Base-by-base conservation (phyloP, 2,113 vertebrate species). In the Aegotheles bennettii region DNA sequence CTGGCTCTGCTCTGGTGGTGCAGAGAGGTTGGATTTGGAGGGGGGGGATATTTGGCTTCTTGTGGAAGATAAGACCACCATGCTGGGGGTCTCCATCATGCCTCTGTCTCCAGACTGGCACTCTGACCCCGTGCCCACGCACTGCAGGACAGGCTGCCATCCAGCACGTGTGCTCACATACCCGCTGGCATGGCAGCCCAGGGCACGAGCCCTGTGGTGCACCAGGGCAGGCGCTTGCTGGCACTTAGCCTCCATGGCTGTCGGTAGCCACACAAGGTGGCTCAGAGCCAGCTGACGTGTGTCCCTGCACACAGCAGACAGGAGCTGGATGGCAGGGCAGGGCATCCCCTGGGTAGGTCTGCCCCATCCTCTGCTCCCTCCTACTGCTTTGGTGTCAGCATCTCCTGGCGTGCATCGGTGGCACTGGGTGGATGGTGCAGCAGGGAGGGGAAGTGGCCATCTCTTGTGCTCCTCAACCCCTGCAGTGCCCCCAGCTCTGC, bases 121-220 rank as follows among this genome's bases (percentile, higher is more conserved):
- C n/a, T 16, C 48, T 87, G 69, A 16, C 40, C 48, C 26, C 21
- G 1, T 67, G 59, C 53, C 12, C 64, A 48, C 50, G 74, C 69
- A 5, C 54, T 60, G 60, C 36, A 38, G 78, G 50, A 48, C 60
- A 13, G 50, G 26, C 38, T 91, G 57, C 67, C 17, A 9, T 40
- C 61, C 38, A 28, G 24, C 54, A 29, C 4, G 0, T 0, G 1
- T 40, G 51, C 70, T 79, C 61, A 14, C 7, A 1, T 63, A 7
- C 11, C 24, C 3, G 1, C 24, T 47, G 67, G 24, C 40, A 6
- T 0, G 3, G 28, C 60, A 89, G 40, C 67, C 60, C 31, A 71
- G 29, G 47, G 16, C 26, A 3, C 1, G 2, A 40, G 3, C 13
- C 36, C 47, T 0, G 0, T 26, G 28, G 16, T 19, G 47, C 16